Evolutionary conservation across 30 jellyfish, hydroid and myxozoan species (phyloP).

Genomic region (Aurelia sp.): DNA sequence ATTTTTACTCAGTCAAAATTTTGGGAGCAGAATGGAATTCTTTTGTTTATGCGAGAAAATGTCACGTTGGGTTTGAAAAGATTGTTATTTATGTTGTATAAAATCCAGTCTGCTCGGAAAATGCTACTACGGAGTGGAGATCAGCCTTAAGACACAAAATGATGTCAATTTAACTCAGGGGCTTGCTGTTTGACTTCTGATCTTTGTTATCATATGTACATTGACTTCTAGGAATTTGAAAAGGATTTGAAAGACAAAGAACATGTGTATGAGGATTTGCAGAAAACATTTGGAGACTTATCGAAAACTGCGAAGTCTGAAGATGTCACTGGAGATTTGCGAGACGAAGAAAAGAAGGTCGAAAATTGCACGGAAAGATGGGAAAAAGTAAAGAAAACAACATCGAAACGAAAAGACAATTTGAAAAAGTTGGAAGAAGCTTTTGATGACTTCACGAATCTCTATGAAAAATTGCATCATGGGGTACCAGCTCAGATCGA

Average conservation of each 20-base stretch:
- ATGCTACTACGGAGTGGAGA: no score
- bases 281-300: conserved; percentile 44
- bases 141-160: no score
- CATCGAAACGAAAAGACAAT: conserved; percentile 27
- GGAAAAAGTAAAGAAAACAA: conserved; percentile 50
- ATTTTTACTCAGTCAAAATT: no score
- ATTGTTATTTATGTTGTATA: no score
- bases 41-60: no score
- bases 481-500: conserved; percentile 74
- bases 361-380: conserved; percentile 69
- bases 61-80: no score
- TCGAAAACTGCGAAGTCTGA: conserved; percentile 62
- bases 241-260: conserved; percentile 62
- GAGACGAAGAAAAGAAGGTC: conserved; percentile 65
- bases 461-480: conserved; percentile 46
- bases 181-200: no score
- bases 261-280: conserved; percentile 60
- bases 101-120: no score
- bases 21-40: no score
- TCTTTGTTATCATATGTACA: no score
- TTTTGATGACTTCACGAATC: conserved; percentile 33
- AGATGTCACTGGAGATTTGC: conserved; percentile 59
- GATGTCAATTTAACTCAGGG: no score
- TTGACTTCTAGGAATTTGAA: conserved; percentile 34
- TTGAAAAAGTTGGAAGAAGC: conserved; percentile 18